These are phyloP conservation scores for Icerya purchasi DNA, from an alignment of 2,888 invertebrate genomes.

Conservation along the genomic window DNA sequence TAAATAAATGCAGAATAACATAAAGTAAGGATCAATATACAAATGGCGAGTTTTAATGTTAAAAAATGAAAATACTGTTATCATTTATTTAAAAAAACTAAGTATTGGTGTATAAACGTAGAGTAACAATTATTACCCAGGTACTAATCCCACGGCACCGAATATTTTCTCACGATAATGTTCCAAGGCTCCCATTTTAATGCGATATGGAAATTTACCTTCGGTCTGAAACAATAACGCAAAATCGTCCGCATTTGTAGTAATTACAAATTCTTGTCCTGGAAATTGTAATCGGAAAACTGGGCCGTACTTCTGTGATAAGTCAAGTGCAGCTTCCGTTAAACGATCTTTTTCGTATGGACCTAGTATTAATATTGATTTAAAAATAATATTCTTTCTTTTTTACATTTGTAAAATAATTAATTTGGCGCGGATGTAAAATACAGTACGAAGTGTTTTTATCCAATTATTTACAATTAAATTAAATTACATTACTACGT, in stretches of 20 bases:
- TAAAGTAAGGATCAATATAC: no score
- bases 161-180: slow-evolving; percentile 28
- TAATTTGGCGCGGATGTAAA: background rate
- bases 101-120: background rate
- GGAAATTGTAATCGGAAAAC: slow-evolving; percentile 28
- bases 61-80: no score
- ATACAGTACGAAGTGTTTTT: no score
- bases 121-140: slow-evolving; percentile 25
- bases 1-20: no score
- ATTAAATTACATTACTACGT: no score
- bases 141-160: slow-evolving; percentile 32
- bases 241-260: slow-evolving; percentile 31
- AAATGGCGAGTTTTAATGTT: no score
- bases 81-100: no score
- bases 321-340: slow-evolving; percentile 27
- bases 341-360: slow-evolving; percentile 24
- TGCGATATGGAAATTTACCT: slow-evolving; percentile 30
- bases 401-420: background rate
- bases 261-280: slow-evolving; percentile 27
- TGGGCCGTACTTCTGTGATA: slow-evolving; percentile 28
- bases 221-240: slow-evolving; percentile 29
- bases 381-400: slow-evolving; percentile 4
- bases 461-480: no score
- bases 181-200: slow-evolving; percentile 31
- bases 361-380: slow-evolving; percentile 21